These are phyloP conservation scores for Neomonachus schauinslandi DNA, from an alignment of 2,113 vertebrate species.

Conservation along the genomic window DNA sequence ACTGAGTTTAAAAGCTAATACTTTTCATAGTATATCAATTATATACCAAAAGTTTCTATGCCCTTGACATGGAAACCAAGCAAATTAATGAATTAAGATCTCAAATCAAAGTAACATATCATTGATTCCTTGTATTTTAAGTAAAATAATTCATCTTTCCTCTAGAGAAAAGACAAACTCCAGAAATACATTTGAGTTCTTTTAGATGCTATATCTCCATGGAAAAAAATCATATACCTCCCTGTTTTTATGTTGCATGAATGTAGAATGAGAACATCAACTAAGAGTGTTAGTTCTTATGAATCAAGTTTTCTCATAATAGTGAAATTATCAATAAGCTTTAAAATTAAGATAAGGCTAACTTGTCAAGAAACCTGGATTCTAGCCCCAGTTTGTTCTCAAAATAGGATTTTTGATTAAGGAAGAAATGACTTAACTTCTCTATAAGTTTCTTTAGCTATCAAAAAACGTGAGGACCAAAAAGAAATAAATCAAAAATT, in stretches of 20 bases:
- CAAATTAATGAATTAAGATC: constrained; percentile 10
- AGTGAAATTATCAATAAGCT: not conserved
- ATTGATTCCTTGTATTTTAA: constrained; percentile 2
- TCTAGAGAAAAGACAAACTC: not conserved
- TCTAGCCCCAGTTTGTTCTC: not conserved
- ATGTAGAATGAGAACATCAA: constrained; percentile 39
- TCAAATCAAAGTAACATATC: not conserved
- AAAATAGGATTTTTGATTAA: not conserved
- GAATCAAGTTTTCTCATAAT: constrained; percentile 41
- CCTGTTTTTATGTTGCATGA: not conserved
- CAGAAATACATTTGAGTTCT: not conserved
- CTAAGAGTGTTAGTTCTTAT: not conserved
- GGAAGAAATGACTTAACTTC: not conserved
- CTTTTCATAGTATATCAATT: not conserved
- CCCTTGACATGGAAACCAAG: not conserved
- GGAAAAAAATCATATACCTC: not conserved
- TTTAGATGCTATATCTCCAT: not conserved
- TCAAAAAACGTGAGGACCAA: not conserved
- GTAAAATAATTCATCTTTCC: constrained; percentile 25
- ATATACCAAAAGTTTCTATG: not conserved
- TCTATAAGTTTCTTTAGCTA: not conserved
- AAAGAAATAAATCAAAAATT: not conserved
- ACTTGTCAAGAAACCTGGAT: not conserved
- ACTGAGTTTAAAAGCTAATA: not conserved
- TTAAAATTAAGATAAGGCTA: not conserved